A percentile compares a stretch with the other conserved stretches of the same genome.
phyloP scores from a whole-genome alignment of 2,113 vertebrate genomes.

The Emberiza fucata region DNA sequence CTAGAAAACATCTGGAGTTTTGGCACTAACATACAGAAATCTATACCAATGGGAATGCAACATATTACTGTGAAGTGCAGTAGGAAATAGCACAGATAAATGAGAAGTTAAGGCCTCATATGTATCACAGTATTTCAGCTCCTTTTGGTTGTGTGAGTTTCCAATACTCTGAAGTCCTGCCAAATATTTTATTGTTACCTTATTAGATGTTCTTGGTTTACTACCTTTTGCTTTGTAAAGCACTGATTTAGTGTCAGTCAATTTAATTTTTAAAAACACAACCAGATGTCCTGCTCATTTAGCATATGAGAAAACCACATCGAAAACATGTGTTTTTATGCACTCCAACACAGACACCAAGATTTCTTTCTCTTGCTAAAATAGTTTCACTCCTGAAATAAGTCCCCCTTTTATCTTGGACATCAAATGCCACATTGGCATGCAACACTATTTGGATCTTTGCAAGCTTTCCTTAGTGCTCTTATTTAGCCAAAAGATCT shows the following conservation, averaged over 20 bases:
- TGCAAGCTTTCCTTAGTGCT: background rate
- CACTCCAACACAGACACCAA: conserved; percentile 3
- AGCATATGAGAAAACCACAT: conserved; percentile 43
- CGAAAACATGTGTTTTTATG: conserved; percentile 30
- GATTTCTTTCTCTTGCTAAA: background rate
- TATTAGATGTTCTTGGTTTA: conserved; percentile 58
- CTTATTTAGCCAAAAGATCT: background rate
- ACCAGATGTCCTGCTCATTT: conserved; percentile 59
- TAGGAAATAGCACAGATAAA: conserved; percentile 28
- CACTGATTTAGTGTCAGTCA: conserved; percentile 49
- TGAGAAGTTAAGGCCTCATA: conserved; percentile 11
- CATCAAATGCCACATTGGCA: background rate
- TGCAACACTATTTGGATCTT: background rate
- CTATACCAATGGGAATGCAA: background rate
- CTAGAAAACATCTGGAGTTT: conserved; percentile 66
- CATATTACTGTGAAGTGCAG: background rate
- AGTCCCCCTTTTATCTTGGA: background rate
- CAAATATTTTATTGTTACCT: conserved; percentile 49
- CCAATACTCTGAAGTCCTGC: conserved; percentile 30
- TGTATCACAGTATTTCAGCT: conserved; percentile 14
- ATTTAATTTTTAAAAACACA: conserved; percentile 57
- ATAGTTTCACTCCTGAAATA: background rate
- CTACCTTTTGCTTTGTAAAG: conserved; percentile 45
- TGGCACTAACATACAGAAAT: conserved; percentile 20
- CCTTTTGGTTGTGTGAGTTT: background rate